phyloP scores from a whole-genome alignment of 2,113 vertebrate genomes.

The Trematomus loennbergii region DNA sequence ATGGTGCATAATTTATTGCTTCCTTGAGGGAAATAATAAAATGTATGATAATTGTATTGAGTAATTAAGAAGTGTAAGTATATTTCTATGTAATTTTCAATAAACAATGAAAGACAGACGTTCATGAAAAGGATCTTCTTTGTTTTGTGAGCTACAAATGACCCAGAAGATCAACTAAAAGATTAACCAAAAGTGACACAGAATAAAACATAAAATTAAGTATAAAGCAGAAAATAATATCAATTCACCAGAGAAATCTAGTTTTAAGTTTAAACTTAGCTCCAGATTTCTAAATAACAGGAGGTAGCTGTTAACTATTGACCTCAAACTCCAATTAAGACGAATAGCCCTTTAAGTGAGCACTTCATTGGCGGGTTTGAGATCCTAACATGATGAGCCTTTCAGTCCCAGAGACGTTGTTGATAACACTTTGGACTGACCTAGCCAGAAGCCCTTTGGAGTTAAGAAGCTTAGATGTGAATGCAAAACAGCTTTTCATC shows the following conservation, averaged over 20 bases:
- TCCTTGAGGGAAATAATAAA: slow-evolving; percentile 22
- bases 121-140: neutral
- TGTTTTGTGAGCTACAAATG: slow-evolving; percentile 37
- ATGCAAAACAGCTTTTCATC: slow-evolving; percentile 66
- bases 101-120: neutral
- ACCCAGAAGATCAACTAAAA: slow-evolving; percentile 37
- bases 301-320: slow-evolving; percentile 83
- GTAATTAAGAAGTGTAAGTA: slow-evolving; percentile 18
- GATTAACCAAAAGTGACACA: slow-evolving; percentile 41
- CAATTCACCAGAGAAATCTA: slow-evolving; percentile 64
- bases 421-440: slow-evolving; percentile 38
- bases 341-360: slow-evolving; percentile 56
- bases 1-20: slow-evolving; percentile 24
- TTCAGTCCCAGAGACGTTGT: slow-evolving; percentile 24
- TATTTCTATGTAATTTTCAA: slow-evolving; percentile 3
- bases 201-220: slow-evolving; percentile 19
- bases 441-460: slow-evolving; percentile 27
- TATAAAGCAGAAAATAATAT: slow-evolving; percentile 43
- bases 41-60: slow-evolving; percentile 15
- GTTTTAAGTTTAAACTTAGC: slow-evolving; percentile 56
- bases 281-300: slow-evolving; percentile 68
- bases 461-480: slow-evolving; percentile 44
- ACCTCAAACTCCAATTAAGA: slow-evolving; percentile 64
- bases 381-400: slow-evolving; percentile 23
- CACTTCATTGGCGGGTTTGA: slow-evolving; percentile 45